Conservation (phyloP, 2,888 invertebrate species). For the Odontocolon sp. region DNA sequence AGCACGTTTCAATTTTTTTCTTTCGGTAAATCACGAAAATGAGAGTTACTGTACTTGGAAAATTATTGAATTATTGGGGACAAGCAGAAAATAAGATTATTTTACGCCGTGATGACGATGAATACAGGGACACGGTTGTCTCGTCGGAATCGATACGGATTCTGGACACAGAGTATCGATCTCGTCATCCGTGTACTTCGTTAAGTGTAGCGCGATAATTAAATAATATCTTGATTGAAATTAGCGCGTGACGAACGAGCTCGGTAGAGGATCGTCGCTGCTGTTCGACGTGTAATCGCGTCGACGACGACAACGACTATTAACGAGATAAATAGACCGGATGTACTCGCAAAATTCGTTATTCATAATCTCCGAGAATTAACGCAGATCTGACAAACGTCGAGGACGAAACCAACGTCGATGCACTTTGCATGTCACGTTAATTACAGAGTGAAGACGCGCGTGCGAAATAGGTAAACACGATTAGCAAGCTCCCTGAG, state of each 20-base stretch:
- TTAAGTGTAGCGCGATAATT: conserved; percentile 64
- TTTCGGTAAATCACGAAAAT: background rate
- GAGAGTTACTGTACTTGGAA: background rate
- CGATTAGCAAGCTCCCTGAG: conserved; percentile 62
- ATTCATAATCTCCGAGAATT: background rate
- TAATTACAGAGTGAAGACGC: conserved; percentile 65
- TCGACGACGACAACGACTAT: background rate
- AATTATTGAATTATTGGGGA: no score
- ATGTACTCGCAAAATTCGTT: background rate
- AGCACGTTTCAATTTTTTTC: conserved; percentile 29
- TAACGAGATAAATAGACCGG: background rate
- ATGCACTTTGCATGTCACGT: conserved; percentile 66
- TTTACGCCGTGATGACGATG: no score
- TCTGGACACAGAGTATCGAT: background rate
- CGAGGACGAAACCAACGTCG: conserved; percentile 13
- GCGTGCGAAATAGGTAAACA: conserved; percentile 59
- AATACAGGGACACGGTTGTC: background rate
- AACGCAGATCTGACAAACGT: background rate
- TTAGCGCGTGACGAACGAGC: conserved; percentile 60
- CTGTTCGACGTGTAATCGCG: background rate
- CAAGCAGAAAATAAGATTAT: background rate
- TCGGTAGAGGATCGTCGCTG: no score
- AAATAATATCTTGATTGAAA: conserved; percentile 70
- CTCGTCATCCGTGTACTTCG: conserved; percentile 14
- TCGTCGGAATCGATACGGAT: background rate